A percentile compares a stretch with the other conserved stretches of the same genome.
phyloP scores from a whole-genome alignment of 1,140 invertebrate genomes.

The Drosophila sproati region DNA sequence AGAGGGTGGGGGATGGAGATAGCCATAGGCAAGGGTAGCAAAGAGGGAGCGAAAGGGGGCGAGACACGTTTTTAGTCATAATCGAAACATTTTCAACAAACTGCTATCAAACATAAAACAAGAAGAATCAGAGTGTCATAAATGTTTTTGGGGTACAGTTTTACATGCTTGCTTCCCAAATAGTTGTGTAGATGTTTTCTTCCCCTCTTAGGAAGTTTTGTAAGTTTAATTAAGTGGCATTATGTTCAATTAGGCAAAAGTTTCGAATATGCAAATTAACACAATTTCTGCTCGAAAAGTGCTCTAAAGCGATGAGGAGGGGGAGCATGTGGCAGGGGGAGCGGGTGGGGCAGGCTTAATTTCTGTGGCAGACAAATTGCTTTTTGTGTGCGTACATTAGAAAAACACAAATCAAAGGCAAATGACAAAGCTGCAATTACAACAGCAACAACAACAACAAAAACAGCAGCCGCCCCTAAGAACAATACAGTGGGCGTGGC shows the following conservation, averaged over 20 bases:
- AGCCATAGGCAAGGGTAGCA: neutral
- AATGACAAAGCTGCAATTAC: constrained; percentile 17
- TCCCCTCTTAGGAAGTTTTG: constrained; percentile 56
- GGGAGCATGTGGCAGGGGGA: neutral
- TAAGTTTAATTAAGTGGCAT: constrained; percentile 82
- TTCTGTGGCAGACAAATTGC: constrained; percentile 67
- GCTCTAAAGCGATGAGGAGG: constrained; percentile 32
- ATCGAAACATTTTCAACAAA: constrained; percentile 65
- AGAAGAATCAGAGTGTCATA: neutral
- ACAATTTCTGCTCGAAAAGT: constrained; percentile 64
- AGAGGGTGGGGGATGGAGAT: no score
- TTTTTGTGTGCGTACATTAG: constrained; percentile 17
- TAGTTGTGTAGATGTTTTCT: constrained; percentile 3
- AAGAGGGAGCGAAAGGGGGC: neutral
- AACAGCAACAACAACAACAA: neutral
- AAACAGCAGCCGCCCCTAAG: neutral
- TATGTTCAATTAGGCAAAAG: constrained; percentile 81
- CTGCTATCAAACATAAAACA: constrained; percentile 41
- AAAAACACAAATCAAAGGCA: constrained; percentile 69
- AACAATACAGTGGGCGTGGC: constrained; percentile 30
- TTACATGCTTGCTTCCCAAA: constrained; percentile 12
- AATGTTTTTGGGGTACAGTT: constrained; percentile 20
- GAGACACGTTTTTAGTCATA: constrained; percentile 17
- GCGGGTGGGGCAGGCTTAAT: constrained; percentile 11
- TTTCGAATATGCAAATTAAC: constrained; percentile 82